Evolutionary conservation across 1,140 invertebrate genomes (phyloP), one percentile per base, ranked within the genome.

Genomic region (Ooceraea biroi): DNA sequence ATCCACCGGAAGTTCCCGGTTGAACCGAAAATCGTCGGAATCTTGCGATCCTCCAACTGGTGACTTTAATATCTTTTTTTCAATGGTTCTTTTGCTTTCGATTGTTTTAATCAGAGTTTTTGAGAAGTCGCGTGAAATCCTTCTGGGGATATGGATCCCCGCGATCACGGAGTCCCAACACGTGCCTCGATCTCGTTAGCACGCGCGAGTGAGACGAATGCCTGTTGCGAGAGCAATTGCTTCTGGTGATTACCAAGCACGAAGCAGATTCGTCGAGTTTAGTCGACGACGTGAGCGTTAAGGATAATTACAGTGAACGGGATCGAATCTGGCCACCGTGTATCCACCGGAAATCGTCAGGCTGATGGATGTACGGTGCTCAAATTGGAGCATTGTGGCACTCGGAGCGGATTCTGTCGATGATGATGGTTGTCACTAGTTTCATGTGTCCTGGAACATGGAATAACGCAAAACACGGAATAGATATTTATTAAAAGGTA

Each of bases 201-300:
- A 30, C 65, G 12, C 36, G 41, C 25, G 65, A 69, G 65, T 80
- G 25, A 71, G n/a, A 66, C 19, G 4, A 55, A 80, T 78, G 48
- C 17, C 17, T 36, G 2, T 44, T 25, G n/a, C 44, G 14, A 2
- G 17, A 36, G 25, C 22, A 41, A 10, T 22, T 17, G 22, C 10
- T 69, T 71, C 44, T 57, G 25, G 57, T 44, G 50, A 48, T 57
- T 80, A 46, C 30, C 11, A n/a, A n/a, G n/a, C n/a, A 60, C 41
- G 12, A 12, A 41, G 17, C 50, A 19, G 52, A 55, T 57, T 14
- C 22, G 22, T 68, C 63, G 36, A 76, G 27, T 78, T 78, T 27
- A 30, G 50, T 69, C 50, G 19, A 71, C 52, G 76, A 80, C 65
- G 76, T 80, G 76, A 78, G 61, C 68, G 76, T 44, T 12, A 44